Conservation (phyloP, 2,888 invertebrate species). For the Nineta flava region DNA sequence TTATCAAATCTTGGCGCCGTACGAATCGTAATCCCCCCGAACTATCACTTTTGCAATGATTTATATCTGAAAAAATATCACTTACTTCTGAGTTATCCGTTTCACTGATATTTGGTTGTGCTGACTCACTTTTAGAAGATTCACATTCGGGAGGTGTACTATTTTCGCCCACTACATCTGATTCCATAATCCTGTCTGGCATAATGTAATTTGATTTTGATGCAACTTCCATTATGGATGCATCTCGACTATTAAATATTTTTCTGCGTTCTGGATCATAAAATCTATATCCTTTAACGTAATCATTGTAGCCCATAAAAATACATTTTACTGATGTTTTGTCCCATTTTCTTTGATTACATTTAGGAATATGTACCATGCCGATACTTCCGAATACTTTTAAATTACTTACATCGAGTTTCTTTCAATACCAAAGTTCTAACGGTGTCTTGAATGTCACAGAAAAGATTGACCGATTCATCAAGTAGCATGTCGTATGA, state of each 20-base stretch:
- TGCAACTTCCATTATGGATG: background rate
- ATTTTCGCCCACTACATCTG: background rate
- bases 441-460: conserved; percentile 17
- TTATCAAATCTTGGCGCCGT: too few relatives aligned
- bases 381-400: conserved; percentile 22
- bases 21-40: too few relatives aligned
- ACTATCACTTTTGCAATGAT: background rate
- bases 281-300: conserved; percentile 15
- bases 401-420: conserved; percentile 19
- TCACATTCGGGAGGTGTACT: background rate
- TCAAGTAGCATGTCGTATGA: conserved; percentile 12
- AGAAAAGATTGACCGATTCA: conserved; percentile 12
- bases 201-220: background rate
- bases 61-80: background rate
- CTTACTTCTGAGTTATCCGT: background rate
- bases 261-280: conserved; percentile 11
- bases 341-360: conserved; percentile 20
- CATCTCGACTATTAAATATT: background rate
- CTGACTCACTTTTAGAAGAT: too few relatives aligned
- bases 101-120: background rate
- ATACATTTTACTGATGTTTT: background rate
- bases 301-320: conserved; percentile 10
- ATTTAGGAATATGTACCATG: conserved; percentile 18
- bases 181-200: background rate
- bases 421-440: conserved; percentile 20